These are phyloP conservation scores for Andricus curvator DNA, from an alignment of 2,888 invertebrate genomes.

Conservation along the genomic window DNA sequence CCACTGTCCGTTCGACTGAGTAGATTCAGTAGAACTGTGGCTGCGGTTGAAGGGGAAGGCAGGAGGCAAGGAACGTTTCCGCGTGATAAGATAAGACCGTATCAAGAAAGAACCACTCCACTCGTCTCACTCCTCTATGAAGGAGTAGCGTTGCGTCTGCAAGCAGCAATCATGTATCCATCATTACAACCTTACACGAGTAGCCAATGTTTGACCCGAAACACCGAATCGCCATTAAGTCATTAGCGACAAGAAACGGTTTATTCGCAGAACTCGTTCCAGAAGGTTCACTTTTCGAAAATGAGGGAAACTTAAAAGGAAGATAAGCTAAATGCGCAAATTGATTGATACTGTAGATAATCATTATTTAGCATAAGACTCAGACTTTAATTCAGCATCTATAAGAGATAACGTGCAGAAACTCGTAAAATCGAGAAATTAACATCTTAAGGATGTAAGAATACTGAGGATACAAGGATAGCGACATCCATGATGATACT, in stretches of 20 bases:
- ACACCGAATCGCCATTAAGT: conserved; percentile 72
- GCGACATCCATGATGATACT: background rate
- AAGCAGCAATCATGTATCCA: conserved; percentile 48
- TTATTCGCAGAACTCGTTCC: conserved; percentile 24
- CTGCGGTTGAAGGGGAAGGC: conserved; percentile 54
- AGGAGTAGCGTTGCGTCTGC: conserved; percentile 39
- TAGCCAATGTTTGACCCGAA: conserved; percentile 57
- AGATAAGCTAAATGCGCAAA: conserved; percentile 28
- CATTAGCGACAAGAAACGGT: conserved; percentile 37
- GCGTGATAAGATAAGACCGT: conserved; percentile 74
- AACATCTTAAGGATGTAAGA: conserved; percentile 19
- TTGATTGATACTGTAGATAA: conserved; percentile 31
- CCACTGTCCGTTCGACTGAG: conserved; percentile 57
- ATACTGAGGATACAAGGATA: background rate
- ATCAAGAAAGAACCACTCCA: conserved; percentile 60
- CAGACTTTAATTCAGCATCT: conserved; percentile 1
- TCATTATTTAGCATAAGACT: conserved; percentile 6
- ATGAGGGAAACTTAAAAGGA: conserved; percentile 29
- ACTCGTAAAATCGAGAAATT: conserved; percentile 3
- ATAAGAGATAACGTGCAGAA: conserved; percentile 1
- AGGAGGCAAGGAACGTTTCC: conserved; percentile 68
- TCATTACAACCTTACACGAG: conserved; percentile 44
- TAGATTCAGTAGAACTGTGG: conserved; percentile 58
- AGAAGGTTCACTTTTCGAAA: conserved; percentile 29
- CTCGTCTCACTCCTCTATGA: conserved; percentile 50